Base-by-base conservation (phyloP, 2,888 invertebrate genomes). In the Terebella lapidaria region DNA sequence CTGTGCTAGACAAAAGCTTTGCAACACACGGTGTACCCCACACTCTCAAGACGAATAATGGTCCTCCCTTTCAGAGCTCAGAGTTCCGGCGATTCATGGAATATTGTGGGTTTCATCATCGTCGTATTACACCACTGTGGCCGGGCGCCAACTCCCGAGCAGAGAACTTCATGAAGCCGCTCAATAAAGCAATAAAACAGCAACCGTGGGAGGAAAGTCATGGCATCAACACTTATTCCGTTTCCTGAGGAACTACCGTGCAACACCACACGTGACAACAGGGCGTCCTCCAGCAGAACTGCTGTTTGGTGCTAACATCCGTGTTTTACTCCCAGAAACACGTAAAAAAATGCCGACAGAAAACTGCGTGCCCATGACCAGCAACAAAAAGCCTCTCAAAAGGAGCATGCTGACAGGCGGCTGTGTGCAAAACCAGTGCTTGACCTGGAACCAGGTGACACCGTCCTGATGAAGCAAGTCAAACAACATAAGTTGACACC, bases 51-150 rank as follows among this genome's bases (percentile, higher is more conserved):
- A 53, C 30, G 1, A 29, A 57, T 35, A 57, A 60, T 26, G 57
- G 57, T 24, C 27, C 53, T 27, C 53, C 53, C 10, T 53, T 53
- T 22, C 25, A 53, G 15, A 22, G 28, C 28, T 22, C 49, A 10
- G 58, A 62, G 18, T 65, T 69, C 49, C 18, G 18, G 27, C 30
- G 69, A n/a, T 69, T 65, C 60, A 64, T 65, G 3, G 49, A 59
- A 1, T 42, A 56, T 18, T 15, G 54, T 4, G 67, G 68, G 15
- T 70, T 70, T 25, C 52, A 60, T 27, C 68, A 70, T 35, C 1
- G 57, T 2, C 64, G 58, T 57, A 59, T 64, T 25, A 64, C 66
- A 3, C 60, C 60, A 20, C 29, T 42, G 15, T 60, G 56, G 52
- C 60, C 57, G 3, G 15, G 25, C 24, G 52, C 53, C 5, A 56